These are phyloP conservation scores for Oscheius sp. DNA, from an alignment of 2,888 invertebrate species.

Conservation along the genomic window DNA sequence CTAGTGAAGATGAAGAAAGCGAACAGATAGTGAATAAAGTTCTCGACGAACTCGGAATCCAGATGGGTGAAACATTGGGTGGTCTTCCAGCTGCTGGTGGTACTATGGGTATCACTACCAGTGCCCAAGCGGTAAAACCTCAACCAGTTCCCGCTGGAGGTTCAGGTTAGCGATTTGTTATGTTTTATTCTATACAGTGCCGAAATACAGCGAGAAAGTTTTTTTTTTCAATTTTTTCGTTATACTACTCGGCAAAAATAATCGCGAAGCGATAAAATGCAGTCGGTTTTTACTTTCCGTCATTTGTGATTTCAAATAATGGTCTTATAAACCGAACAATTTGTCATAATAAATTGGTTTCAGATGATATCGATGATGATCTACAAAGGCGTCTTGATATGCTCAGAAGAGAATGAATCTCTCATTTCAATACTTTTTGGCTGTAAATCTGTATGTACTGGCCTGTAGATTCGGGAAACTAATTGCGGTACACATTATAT, in stretches of 20 bases:
- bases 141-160: conserved; percentile 27
- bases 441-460: conserved; percentile 23
- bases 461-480: background rate
- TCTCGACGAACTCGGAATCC: conserved; percentile 93
- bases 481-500: background rate
- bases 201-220: background rate
- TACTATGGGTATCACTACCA: conserved; percentile 66
- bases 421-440: background rate
- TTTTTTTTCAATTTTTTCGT: background rate
- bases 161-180: conserved; percentile 34
- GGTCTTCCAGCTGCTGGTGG: conserved; percentile 82
- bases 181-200: background rate
- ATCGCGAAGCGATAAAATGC: conserved; percentile 28
- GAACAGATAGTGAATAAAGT: conserved; percentile 75
- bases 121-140: conserved; percentile 28
- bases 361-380: conserved; percentile 85
- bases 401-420: conserved; percentile 44
- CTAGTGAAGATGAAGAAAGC: conserved; percentile 95
- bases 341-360: background rate
- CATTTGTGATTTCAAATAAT: background rate
- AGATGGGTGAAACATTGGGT: conserved; percentile 89
- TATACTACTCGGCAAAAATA: conserved; percentile 5
- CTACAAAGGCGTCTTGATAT: conserved; percentile 76
- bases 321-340: conserved; percentile 6
- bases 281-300: conserved; percentile 29